These are phyloP conservation scores for Calonectris borealis DNA, from an alignment of 2,113 vertebrate species.

Conservation along the genomic window DNA sequence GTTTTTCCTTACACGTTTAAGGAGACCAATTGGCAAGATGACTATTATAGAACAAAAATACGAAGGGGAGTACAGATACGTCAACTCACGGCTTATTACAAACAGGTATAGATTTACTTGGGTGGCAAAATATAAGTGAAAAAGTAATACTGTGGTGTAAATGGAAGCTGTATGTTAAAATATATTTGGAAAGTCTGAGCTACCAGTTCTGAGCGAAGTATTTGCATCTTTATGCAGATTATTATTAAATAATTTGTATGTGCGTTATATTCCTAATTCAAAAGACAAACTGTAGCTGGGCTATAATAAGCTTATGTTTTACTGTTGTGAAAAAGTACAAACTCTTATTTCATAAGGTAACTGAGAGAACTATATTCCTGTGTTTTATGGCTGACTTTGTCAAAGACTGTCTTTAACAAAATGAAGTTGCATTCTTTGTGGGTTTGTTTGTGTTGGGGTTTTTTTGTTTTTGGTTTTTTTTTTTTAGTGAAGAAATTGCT, in stretches of 20 bases:
- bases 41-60: conserved; percentile 91
- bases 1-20: conserved; percentile 89
- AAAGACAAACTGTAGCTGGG: not conserved
- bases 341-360: not conserved
- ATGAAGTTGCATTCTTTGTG: not conserved
- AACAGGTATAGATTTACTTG: conserved; percentile 82
- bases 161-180: not conserved
- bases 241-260: not conserved
- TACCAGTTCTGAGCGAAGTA: not conserved
- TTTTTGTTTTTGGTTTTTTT: conserved; percentile 1
- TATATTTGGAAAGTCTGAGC: not conserved
- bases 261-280: not conserved
- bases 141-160: not conserved
- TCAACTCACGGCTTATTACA: conserved; percentile 97
- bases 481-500: conserved; percentile 94
- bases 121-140: not conserved
- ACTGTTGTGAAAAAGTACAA: not conserved
- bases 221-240: not conserved
- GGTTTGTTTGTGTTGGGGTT: not conserved
- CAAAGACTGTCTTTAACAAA: not conserved
- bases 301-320: not conserved
- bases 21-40: conserved; percentile 97
- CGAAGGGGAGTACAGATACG: conserved; percentile 95
- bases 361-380: not conserved
- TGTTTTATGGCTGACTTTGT: not conserved